Evolutionary conservation across 2,113 vertebrate species (phyloP), one percentile per base, ranked within the genome.

Genomic region (Prochilodus magdalenae): DNA sequence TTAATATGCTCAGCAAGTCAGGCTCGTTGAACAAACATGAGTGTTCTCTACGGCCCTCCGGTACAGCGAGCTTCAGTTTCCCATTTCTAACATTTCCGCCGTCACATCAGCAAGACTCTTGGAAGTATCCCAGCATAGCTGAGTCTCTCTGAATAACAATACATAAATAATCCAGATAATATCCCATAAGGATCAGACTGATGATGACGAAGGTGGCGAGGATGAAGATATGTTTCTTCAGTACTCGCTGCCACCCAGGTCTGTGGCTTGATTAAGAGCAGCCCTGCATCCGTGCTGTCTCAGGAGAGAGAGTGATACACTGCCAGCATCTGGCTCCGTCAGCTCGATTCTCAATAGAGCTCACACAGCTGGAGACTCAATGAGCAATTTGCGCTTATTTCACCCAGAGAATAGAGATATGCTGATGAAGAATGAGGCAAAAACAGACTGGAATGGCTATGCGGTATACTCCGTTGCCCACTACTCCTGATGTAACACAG

Each of bases 291-390:
- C 60, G 6, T 65, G 3, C 66, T 5, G 36, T 69, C 84, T 80
- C 59, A 18, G 36, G 73, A 79, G 81, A 85, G 62, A 20, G 12
- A 47, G 44, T 33, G 71, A 53, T 75, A 33, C 65, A 44, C 55
- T 71, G 24, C 47, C 60, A 80, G 81, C 85, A 86, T 86, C 85
- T 86, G 85, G 67, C 74, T 80, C 60, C 62, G 77, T 81, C 82
- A 71, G 81, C 77, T 86, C 74, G 80, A 83, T 86, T 83, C 67
- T 49, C 73, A 83, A 59, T 49, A 83, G 77, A 83, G 29, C 67
- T 66, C 77, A 75, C 73, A 86, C 81, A 83, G 85, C 81, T 80
- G 81, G 81, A 86, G 71, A 65, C 66, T 75, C 66, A 27, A 47
- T 71, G 29, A 73, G 81, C 66, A 83, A 86, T 86, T 83, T 79